These are phyloP conservation scores for Sinocyclocheilus rhinocerous DNA, from an alignment of 2,113 vertebrate genomes.

Conservation along the genomic window DNA sequence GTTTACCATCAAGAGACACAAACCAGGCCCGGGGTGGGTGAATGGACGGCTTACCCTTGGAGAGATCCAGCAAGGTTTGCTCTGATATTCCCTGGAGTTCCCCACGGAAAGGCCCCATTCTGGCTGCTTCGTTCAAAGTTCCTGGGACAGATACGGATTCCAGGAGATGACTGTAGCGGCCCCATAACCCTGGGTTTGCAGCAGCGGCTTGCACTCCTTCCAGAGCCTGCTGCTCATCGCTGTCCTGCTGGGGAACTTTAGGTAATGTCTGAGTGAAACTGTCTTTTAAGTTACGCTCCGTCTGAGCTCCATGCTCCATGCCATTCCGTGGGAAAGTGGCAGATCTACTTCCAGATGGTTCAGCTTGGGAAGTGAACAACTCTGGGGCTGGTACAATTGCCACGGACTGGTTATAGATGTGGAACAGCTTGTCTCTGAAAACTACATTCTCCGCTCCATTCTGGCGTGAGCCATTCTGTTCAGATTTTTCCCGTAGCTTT, in stretches of 20 bases:
- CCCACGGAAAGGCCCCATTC: conserved; percentile 83
- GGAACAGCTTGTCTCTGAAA: conserved; percentile 85
- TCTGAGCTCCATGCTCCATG: conserved; percentile 76
- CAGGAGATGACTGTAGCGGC: conserved; percentile 85
- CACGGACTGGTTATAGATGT: conserved; percentile 87
- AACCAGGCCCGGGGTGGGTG: conserved; percentile 92
- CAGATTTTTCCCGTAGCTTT: conserved; percentile 69
- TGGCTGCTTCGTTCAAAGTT: conserved; percentile 89
- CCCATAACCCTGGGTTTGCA: conserved; percentile 79
- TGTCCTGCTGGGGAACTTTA: conserved; percentile 82
- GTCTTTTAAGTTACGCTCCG: conserved; percentile 80
- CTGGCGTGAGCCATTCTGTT: conserved; percentile 75
- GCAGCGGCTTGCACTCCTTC: conserved; percentile 79
- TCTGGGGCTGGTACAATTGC: conserved; percentile 87
- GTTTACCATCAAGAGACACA: conserved; percentile 92
- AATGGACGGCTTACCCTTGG: conserved; percentile 84
- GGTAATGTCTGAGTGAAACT: conserved; percentile 85
- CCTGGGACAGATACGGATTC: conserved; percentile 95
- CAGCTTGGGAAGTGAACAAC: conserved; percentile 79
- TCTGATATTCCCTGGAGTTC: conserved; percentile 95
- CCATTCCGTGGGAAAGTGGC: conserved; percentile 87
- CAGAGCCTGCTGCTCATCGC: conserved; percentile 78
- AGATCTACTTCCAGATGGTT: conserved; percentile 78
- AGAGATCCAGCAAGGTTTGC: conserved; percentile 88
- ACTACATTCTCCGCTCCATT: conserved; percentile 74